A percentile compares a stretch with the other conserved stretches of the same genome.
These are phyloP conservation scores for Pseudolaguvia tuberculata DNA, from an alignment of 2,113 vertebrate genomes.

Conservation along the genomic window DNA sequence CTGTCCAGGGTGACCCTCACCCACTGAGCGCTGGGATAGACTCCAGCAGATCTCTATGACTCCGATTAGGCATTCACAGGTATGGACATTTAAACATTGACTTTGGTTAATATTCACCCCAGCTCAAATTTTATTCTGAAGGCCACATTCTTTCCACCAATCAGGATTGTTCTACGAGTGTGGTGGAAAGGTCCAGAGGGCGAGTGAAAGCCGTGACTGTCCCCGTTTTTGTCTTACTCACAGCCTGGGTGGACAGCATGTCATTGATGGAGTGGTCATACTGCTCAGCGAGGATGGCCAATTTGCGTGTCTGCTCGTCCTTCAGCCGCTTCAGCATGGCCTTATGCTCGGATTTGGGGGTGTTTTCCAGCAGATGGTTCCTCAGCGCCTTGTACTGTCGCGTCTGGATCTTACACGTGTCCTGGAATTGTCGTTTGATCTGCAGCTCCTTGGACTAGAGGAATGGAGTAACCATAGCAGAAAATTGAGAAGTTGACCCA, in stretches of 20 bases:
- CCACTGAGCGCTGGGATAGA: too few species aligned
- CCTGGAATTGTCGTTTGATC: slow-evolving; percentile 94
- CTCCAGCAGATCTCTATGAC: too few species aligned
- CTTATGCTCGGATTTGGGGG: slow-evolving; percentile 87
- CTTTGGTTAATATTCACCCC: slow-evolving; percentile 3
- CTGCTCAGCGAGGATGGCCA: slow-evolving; percentile 14
- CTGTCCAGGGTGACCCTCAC: too few species aligned
- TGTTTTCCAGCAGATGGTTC: slow-evolving; percentile 87
- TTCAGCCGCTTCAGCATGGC: slow-evolving; percentile 79
- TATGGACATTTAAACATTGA: neutral
- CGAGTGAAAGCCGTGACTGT: slow-evolving; percentile 54
- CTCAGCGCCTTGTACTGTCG: slow-evolving; percentile 68
- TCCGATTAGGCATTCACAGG: too few species aligned
- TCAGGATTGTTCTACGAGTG: too few species aligned
- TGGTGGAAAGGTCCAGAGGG: neutral
- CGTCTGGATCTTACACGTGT: slow-evolving; percentile 84
- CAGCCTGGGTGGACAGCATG: slow-evolving; percentile 26
- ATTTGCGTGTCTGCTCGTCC: slow-evolving; percentile 18
- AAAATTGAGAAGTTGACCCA: too few species aligned
- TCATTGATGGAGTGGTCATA: slow-evolving; percentile 25
- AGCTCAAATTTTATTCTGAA: too few species aligned
- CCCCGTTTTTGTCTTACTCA: slow-evolving; percentile 48
- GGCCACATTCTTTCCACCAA: neutral
- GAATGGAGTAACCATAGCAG: slow-evolving; percentile 39
- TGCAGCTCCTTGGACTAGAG: slow-evolving; percentile 88